phyloP scores from a whole-genome alignment of 2,797 vertebrate species.

The Pseudomugil tenellus region DNA sequence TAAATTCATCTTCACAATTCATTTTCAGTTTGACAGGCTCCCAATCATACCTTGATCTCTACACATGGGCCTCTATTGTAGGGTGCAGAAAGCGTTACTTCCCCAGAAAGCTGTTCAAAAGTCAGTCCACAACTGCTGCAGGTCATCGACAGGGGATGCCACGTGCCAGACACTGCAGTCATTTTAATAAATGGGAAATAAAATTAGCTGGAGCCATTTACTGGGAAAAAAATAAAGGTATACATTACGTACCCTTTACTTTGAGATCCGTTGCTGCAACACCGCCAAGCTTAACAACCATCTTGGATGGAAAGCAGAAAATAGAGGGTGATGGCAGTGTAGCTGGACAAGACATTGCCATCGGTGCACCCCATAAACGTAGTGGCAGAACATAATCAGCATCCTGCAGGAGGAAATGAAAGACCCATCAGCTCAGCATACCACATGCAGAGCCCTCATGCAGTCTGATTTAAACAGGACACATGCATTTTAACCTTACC shows the following conservation, averaged over 20 bases:
- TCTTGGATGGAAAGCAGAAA: conserved; percentile 42
- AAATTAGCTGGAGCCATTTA: neutral
- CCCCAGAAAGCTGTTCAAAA: conserved; percentile 23
- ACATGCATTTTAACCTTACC: conserved; percentile 1
- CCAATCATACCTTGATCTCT: conserved; percentile 34
- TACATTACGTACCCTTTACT: conserved; percentile 38
- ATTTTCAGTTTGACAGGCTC: conserved; percentile 29
- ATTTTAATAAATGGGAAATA: neutral
- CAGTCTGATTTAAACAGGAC: neutral
- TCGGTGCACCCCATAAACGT: conserved; percentile 40
- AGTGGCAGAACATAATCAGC: conserved; percentile 47
- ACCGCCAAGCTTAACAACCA: conserved; percentile 42
- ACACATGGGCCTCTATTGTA: conserved; percentile 33
- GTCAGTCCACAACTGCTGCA: conserved; percentile 34
- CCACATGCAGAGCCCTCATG: neutral
- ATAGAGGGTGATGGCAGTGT: conserved; percentile 17
- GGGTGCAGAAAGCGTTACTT: conserved; percentile 34
- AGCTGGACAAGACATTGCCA: conserved; percentile 51
- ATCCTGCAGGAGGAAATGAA: conserved; percentile 26
- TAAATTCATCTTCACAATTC: neutral
- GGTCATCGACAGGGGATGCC: conserved; percentile 24
- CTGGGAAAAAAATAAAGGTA: neutral
- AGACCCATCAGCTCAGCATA: neutral
- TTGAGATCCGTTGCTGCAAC: conserved; percentile 21
- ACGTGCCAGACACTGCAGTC: conserved; percentile 41